A percentile compares a stretch with the other conserved stretches of the same genome.
phyloP scores from a whole-genome alignment of 2,113 vertebrate genomes.

The Macrotus californicus region DNA sequence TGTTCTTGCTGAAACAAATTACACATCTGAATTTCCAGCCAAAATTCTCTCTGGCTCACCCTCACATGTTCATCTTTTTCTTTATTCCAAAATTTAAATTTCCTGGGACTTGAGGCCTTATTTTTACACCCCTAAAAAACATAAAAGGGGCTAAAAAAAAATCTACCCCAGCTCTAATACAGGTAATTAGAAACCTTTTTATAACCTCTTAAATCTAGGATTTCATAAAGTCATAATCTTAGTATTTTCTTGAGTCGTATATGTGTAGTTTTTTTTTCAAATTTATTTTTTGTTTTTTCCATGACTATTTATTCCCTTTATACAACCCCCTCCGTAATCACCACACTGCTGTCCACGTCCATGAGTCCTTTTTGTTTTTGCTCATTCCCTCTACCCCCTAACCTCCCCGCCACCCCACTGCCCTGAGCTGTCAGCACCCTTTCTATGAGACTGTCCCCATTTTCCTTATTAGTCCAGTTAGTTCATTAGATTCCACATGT shows the following conservation, averaged over 20 bases:
- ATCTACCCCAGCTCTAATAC: background rate
- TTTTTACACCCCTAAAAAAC: background rate
- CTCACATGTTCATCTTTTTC: conserved; percentile 23
- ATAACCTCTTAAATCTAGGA: background rate
- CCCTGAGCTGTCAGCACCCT: too few species aligned
- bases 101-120: background rate
- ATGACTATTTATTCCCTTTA: too few species aligned
- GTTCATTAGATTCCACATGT: too few species aligned
- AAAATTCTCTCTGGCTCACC: conserved; percentile 39
- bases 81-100: conserved; percentile 45
- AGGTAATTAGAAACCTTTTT: background rate
- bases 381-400: too few species aligned
- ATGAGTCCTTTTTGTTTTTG: too few species aligned
- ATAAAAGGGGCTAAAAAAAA: background rate
- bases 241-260: background rate
- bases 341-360: too few species aligned
- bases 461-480: too few species aligned
- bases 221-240: background rate
- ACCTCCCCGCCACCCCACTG: too few species aligned
- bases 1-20: conserved; percentile 31
- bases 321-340: too few species aligned
- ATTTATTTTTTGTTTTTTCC: too few species aligned
- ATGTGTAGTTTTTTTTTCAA: conserved; percentile 46
- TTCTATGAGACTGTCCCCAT: too few species aligned
- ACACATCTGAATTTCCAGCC: conserved; percentile 4